Evolutionary conservation across 2,797 vertebrate species (phyloP), one percentile per base, ranked within the genome.

Genomic region (Hippoglossus hippoglossus): DNA sequence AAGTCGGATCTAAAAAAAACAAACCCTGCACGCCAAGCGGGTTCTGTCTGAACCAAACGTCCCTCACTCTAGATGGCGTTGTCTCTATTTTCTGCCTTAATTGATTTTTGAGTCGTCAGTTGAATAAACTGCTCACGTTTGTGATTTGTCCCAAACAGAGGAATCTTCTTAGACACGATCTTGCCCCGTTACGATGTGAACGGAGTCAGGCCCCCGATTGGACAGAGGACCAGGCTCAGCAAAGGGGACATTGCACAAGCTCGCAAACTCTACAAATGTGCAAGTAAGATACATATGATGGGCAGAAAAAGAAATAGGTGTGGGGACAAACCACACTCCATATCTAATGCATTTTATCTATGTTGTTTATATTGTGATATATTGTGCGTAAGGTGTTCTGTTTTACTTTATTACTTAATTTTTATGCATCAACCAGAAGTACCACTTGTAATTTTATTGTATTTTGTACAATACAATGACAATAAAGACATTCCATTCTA

Each of bases 201-300:
- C 1, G 97, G 97, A 19, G 95, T 95, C 67, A 92, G 95, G 0
- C 98, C 98, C 0, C 90, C 95, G 19, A 99, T 99, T 39, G 98
- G 98, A 83, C 98, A 99, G 90, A 94, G 98, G 82, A 97, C 95
- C 0, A 92, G 93, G 47, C 95, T 99, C 5, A 99, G 98, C 88
- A 95, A 96, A 71, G 98, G 98, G 13, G 98, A 99, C 90, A 96
- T 99, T 1, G 94, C 95, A 51, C 97, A 99, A 89, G 96, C 97
- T 13, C 94, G 95, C 50, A 99, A 98, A 84, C 96, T 99, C 81
- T 99, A 99, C 92, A 96, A 96, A 81, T 99, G 98, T 83, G 89
- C 96, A 71, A 95, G 98, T 99, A 89, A 91, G 93, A 71, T 24
- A 47, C 28, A 54, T 69, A 26, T 54, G 25, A 44, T 56, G 31